Evolutionary conservation across 2,888 invertebrate genomes (phyloP), one percentile per base, ranked within the genome.

Genomic region (Epistrophe grossulariae): DNA sequence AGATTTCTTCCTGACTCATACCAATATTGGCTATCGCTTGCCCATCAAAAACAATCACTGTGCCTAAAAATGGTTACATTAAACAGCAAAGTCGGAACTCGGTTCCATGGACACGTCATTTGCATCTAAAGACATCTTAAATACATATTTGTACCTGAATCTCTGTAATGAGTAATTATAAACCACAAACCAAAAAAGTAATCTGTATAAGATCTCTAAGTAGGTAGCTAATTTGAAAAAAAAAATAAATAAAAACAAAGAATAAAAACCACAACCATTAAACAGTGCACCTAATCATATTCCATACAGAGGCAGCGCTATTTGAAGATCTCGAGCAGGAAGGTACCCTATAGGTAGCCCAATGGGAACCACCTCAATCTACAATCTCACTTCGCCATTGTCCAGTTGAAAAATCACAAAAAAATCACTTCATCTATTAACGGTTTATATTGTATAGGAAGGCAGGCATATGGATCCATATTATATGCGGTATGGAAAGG

Each of bases 341-440:
- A 50, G 35, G 50, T 43, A 55, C 55, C n/a, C n/a, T 48, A 48
- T n/a, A 60, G 5, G 31, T 5, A 35, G 64, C 45, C 59, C 55
- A 55, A 43, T 59, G 55, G 64, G 59, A 50, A 52, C 52, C 76
- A 40, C 48, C 79, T 73, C 73, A 84, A 84, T 79, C 84, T 71
- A 70, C 17, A 70, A 70, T 70, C 80, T 43, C 24, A 52, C 84
- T 81, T 62, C 48, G 17, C 77, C 84, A 81, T 85, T 85, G 84
- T 85, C 73, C 73, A 60, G 62, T 35, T 62, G 17, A 52, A 82
- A 84, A 85, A 82, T 85, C 82, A 85, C 70, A 64, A 78, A 48
- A 82, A 82, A 85, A 85, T 85, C 85, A 85, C 85, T 71, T 85
- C 85, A 85, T 85, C 85, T 85, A 62, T 78, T 85, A 85, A 85